Evolutionary conservation across 2,797 vertebrate genomes (phyloP).

Genomic region (Zalophus californianus): DNA sequence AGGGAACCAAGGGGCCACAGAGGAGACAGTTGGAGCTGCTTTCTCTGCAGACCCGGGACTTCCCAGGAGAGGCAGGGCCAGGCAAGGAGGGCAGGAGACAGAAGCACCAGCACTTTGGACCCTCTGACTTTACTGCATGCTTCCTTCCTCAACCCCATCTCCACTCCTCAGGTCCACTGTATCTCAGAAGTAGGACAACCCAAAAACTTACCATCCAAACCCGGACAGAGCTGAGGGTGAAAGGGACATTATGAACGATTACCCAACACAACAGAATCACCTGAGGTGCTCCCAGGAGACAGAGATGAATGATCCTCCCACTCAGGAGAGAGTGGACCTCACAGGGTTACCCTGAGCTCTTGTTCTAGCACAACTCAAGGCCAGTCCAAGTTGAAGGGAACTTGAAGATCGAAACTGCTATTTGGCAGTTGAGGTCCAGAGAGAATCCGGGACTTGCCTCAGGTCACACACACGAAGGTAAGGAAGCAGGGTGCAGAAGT

Average conservation of each 20-base stretch:
- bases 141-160: not conserved
- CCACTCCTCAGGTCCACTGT: not conserved
- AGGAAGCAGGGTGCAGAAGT: not conserved
- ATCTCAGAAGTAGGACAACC: not conserved
- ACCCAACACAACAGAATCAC: not conserved
- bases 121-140: not conserved
- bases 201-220: not conserved
- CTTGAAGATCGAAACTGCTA: not conserved
- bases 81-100: not conserved
- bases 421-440: not conserved
- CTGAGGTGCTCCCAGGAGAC: not conserved
- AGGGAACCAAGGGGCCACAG: not conserved
- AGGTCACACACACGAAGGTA: not conserved
- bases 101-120: not conserved
- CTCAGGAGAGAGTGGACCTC: not conserved
- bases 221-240: not conserved
- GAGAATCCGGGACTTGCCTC: not conserved
- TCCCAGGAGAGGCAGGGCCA: not conserved
- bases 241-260: not conserved
- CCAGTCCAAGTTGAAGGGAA: not conserved
- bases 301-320: accelerated
- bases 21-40: not conserved
- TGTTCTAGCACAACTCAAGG: not conserved
- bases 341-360: not conserved
- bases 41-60: not conserved